Percentiles rank a stretch among this genome's conserved stretches.
These are phyloP conservation scores for Timema cristinae DNA, from an alignment of 2,888 invertebrate species.

Conservation along the genomic window DNA sequence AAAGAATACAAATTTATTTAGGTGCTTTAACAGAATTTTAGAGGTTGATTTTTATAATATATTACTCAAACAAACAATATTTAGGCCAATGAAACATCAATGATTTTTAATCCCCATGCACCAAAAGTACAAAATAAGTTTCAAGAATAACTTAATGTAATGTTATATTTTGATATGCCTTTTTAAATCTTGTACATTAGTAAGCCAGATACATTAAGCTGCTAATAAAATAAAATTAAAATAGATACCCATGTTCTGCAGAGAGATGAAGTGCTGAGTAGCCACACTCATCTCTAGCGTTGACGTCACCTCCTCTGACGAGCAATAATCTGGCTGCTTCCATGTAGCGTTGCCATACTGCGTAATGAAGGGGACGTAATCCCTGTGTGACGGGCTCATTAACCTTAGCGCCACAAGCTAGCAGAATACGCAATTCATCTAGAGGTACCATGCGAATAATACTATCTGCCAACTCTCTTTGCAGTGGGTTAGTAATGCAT, in stretches of 20 bases:
- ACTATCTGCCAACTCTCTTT: slow-evolving; percentile 83
- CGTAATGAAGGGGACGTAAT: slow-evolving; percentile 85
- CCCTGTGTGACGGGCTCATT: slow-evolving; percentile 82
- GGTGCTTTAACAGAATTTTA: too few species aligned
- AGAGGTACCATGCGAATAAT: slow-evolving; percentile 83
- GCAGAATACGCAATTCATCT: slow-evolving; percentile 78
- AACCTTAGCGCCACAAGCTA: slow-evolving; percentile 82
- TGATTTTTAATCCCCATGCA: too few species aligned
- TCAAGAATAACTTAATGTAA: too few species aligned
- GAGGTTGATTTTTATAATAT: too few species aligned
- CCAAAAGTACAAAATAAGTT: too few species aligned
- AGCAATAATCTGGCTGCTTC: slow-evolving; percentile 77
- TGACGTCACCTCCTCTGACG: slow-evolving; percentile 75
- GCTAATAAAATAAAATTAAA: too few species aligned
- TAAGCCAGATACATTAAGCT: too few species aligned
- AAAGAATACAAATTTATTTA: too few species aligned
- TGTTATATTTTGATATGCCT: too few species aligned
- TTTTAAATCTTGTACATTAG: too few species aligned
- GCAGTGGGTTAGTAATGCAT: slow-evolving; percentile 67
- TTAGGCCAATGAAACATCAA: too few species aligned
- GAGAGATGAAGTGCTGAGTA: slow-evolving; percentile 87
- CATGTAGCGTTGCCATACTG: slow-evolving; percentile 79
- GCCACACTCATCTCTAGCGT: slow-evolving; percentile 83
- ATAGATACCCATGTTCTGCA: slow-evolving; percentile 72
- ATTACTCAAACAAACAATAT: too few species aligned